phyloP scores from a whole-genome alignment of 2,888 invertebrate species.

The Branchellion lobata region DNA sequence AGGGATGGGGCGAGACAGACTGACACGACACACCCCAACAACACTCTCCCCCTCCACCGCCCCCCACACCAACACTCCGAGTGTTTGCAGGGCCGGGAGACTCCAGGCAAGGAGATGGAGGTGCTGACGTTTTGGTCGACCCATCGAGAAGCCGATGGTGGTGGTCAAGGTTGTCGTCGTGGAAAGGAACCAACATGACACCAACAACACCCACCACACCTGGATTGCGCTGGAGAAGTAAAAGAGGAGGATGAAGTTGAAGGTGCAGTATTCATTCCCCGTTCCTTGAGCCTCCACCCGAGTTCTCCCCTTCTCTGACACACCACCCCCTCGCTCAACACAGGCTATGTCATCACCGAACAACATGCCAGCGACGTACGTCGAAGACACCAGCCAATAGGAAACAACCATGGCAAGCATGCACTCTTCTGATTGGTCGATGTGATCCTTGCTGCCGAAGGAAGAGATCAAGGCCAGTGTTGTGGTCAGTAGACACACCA shows the following conservation, averaged over 20 bases:
- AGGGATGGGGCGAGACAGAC: constrained; percentile 79
- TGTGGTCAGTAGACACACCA: constrained; percentile 84
- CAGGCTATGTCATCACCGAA: constrained; percentile 64
- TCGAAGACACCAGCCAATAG: constrained; percentile 88
- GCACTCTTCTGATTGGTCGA: constrained; percentile 94
- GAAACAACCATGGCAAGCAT: constrained; percentile 95
- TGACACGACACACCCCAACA: constrained; percentile 82
- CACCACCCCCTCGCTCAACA: constrained; percentile 59
- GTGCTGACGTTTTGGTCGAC: constrained; percentile 93
- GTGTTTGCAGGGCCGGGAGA: constrained; percentile 89
- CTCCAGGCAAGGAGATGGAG: constrained; percentile 98
- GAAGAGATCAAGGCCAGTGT: constrained; percentile 80
- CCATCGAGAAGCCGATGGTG: no score
- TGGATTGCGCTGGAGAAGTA: constrained; percentile 95
- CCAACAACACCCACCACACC: constrained; percentile 93
- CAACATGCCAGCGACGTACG: constrained; percentile 73
- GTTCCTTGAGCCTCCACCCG: constrained; percentile 69
- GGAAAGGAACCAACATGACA: constrained; percentile 92
- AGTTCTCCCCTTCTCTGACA: constrained; percentile 28
- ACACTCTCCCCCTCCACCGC: constrained; percentile 73
- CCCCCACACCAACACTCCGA: constrained; percentile 88
- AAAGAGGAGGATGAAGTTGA: constrained; percentile 85
- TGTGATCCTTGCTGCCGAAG: constrained; percentile 87
- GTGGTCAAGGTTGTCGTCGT: constrained; percentile 96
- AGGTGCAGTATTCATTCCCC: constrained; percentile 73